Evolutionary conservation across 2,888 invertebrate species (phyloP).

Genomic region (Cataglyphis altisquamis): DNA sequence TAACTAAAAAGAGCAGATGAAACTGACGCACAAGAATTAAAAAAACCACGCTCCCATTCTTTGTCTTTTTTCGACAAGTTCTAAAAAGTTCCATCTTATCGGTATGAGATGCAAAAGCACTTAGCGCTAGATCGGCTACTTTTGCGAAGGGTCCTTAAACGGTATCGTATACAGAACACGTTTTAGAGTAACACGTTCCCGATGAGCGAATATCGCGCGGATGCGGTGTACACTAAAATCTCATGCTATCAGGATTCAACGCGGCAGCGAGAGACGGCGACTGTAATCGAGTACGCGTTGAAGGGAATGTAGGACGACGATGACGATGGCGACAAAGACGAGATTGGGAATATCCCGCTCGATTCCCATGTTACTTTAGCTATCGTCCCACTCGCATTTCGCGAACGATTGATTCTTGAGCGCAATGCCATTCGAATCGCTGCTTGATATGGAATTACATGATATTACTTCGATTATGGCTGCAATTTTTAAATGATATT

Average conservation of each 20-base stretch:
- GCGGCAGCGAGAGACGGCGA: slow-evolving; percentile 59
- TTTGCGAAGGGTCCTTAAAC: slow-evolving; percentile 39
- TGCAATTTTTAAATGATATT: slow-evolving; percentile 2
- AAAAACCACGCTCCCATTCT: neutral
- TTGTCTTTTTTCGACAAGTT: neutral
- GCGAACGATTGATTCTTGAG: slow-evolving; percentile 27
- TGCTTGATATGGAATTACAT: slow-evolving; percentile 54
- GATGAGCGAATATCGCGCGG: slow-evolving; percentile 65
- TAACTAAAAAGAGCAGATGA: neutral
- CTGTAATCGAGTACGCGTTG: slow-evolving; percentile 76
- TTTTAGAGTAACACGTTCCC: slow-evolving; percentile 70
- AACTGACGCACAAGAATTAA: neutral
- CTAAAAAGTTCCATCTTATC: neutral
- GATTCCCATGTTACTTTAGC: slow-evolving; percentile 48
- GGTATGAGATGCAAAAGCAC: slow-evolving; percentile 15
- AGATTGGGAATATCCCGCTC: slow-evolving; percentile 58
- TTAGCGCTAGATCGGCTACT: slow-evolving; percentile 38
- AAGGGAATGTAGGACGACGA: slow-evolving; percentile 65
- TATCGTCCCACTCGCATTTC: slow-evolving; percentile 23
- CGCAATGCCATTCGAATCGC: slow-evolving; percentile 18
- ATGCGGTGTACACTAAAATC: slow-evolving; percentile 73
- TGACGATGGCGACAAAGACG: slow-evolving; percentile 55
- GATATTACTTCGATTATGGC: slow-evolving; percentile 46
- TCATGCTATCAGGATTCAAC: slow-evolving; percentile 77
- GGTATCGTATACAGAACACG: slow-evolving; percentile 73